Conservation (phyloP, 2,888 invertebrate genomes). For the Lochmaea capreae region DNA sequence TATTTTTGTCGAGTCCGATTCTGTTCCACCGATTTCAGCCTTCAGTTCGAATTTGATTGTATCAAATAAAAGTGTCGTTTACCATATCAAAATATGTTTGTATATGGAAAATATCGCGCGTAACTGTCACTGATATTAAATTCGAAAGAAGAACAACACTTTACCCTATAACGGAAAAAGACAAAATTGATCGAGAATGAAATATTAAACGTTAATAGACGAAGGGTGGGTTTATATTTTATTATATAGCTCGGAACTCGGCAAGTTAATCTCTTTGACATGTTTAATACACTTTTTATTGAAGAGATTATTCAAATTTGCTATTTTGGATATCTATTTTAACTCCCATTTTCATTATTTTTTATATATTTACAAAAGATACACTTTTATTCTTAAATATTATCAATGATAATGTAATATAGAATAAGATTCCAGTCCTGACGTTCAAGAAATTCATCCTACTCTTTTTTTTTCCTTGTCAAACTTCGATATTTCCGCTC, state of each 20-base stretch:
- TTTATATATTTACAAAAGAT: too few species aligned
- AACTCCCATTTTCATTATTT: neutral
- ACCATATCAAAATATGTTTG: conserved; percentile 44
- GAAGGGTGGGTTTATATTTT: conserved; percentile 39
- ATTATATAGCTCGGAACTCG: neutral
- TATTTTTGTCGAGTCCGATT: conserved; percentile 20
- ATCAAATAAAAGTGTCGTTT: conserved; percentile 43
- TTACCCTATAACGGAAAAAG: conserved; percentile 24
- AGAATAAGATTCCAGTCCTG: conserved; percentile 26
- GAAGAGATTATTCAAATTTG: neutral
- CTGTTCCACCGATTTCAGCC: conserved; percentile 32
- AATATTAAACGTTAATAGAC: conserved; percentile 37
- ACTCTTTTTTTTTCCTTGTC: conserved; percentile 37
- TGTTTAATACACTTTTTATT: neutral
- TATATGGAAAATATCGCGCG: conserved; percentile 40
- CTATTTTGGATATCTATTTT: neutral
- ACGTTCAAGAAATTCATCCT: conserved; percentile 39
- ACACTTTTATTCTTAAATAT: too few species aligned
- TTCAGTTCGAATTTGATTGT: conserved; percentile 45
- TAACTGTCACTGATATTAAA: conserved; percentile 40
- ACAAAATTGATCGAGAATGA: conserved; percentile 24
- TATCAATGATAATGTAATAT: too few species aligned
- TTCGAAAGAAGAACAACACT: conserved; percentile 31
- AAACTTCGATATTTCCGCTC: conserved; percentile 52
- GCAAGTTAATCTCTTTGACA: conserved; percentile 5